Evolutionary conservation across 2,113 vertebrate genomes (phyloP).

Genomic region (Anoura caudifer): DNA sequence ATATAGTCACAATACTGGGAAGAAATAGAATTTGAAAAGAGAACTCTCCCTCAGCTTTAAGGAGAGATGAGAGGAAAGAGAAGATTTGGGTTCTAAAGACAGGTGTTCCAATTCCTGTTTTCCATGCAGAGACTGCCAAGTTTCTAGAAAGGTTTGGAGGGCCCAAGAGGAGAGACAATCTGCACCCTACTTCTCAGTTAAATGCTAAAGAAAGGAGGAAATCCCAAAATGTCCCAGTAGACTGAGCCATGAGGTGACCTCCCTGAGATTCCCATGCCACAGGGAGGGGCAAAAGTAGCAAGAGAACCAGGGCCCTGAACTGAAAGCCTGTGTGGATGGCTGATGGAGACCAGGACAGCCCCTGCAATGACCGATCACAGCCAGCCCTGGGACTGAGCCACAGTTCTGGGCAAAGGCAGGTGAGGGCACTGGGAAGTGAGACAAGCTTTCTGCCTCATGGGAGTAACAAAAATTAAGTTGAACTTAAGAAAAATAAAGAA

Average conservation of each 20-base stretch:
- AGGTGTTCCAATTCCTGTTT: neutral
- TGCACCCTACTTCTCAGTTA: neutral
- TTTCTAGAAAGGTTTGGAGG: neutral
- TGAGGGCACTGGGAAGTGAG: neutral
- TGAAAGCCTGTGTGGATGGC: neutral
- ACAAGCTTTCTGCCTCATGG: neutral
- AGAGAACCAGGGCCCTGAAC: neutral
- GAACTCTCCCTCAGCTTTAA: neutral
- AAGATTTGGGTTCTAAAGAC: neutral
- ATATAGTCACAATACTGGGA: neutral
- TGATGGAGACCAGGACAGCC: neutral
- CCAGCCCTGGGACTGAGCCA: neutral
- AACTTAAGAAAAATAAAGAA: slow-evolving; percentile 26
- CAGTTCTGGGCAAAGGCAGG: neutral
- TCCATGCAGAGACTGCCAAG: neutral
- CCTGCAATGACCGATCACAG: neutral
- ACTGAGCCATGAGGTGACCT: neutral
- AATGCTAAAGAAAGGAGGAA: neutral
- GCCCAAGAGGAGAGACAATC: neutral
- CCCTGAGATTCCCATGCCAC: too few relatives aligned
- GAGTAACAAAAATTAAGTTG: neutral
- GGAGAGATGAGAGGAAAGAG: neutral
- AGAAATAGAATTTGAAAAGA: neutral
- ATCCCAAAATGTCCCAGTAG: neutral
- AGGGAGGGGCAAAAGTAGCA: neutral